Base-by-base conservation (phyloP, 2,113 vertebrate species). In the Clarias batrachus region DNA sequence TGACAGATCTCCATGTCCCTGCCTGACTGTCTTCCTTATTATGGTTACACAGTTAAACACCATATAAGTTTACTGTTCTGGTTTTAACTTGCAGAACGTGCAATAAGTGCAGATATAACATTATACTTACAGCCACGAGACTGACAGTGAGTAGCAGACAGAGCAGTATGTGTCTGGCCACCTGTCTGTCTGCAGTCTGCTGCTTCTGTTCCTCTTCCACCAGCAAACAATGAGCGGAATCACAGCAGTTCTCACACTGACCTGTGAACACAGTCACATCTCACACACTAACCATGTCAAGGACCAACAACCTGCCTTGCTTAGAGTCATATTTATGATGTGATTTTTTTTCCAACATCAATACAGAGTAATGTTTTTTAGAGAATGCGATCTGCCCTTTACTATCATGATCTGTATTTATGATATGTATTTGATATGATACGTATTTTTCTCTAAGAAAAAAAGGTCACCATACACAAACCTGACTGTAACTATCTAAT, bases 131-230 rank as follows among this genome's bases (percentile, higher is more conserved):
- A 90, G 97, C 98, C 88, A 99, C 95, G 73, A 97, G 93, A 94
- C 95, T 94, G 90, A 99, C 96, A 88, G 95, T 90, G 87, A 99
- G 96, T 70, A 99, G 96, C 33, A 98, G 93, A 93, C 97, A 98
- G 4, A 99, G 91, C 89, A 99, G 91, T 89, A 97, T 93, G 0
- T 99, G 97, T 89, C 97, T 96, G 76, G 95, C 95, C 93, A 96
- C 92, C 93, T 99, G 93, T 88, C 93, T 94, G 87, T 99, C 97
- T 85, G 92, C 88, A 0, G 88, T 94, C 91, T 96, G 96, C 27
- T 96, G 94, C 27, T 93, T 93, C 91, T 96, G 95, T 30, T 97
- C 96, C 83, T 96, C 97, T 90, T 96, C 94, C 66, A 92, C 95
- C 81, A 99, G 93, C 1, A 96, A 91, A 65, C 98, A 98, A 81